Base-by-base conservation (phyloP, 2,113 vertebrate genomes). In the Xenotilapia caudafasciata region DNA sequence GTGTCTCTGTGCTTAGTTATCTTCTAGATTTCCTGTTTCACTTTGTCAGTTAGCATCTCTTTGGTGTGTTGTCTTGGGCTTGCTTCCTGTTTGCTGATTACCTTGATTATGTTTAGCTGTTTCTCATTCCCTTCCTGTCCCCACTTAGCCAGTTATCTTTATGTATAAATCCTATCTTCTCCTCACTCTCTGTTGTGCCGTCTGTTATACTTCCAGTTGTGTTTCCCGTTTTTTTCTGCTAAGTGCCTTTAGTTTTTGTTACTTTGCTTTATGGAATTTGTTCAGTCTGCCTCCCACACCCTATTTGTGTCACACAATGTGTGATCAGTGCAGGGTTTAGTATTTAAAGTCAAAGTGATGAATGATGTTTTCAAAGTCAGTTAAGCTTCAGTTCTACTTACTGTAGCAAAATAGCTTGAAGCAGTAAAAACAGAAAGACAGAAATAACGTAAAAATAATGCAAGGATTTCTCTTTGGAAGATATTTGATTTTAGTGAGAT, bases 1-100 rank as follows among this genome's bases (percentile, higher is more conserved):
- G 42, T 49, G 70, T 47, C 2, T 47, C 40, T 47, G 23, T 47
- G 40, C 40, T 75, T 31, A 11, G 70, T 77, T 49, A 77, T 77
- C 42, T 5, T 77, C 23, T 49, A 19, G 70, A 6, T 77, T 77
- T 77, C 70, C 70, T 49, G 42, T 77, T 75, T 49, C 26, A 28
- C 15, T 28, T 75, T 47, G 70, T 47, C 42, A 49, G 42, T 75
- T 77, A 49, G 9, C 23, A 77, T 77, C 9, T 31, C 15, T 47
- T 75, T 17, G 9, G 23, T 75, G 23, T 47, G 15, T 75, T 75
- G 15, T 75, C 23, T 75, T 28, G 42, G 23, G 9, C 5, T 75
- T 49, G 45, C 42, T 77, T 77, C 42, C 23, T 75, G 70, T 75
- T 77, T 77, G 42, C 45, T 77, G 17, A 49, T 77, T 77, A 49